Evolutionary conservation across 2,113 vertebrate genomes (phyloP).

Genomic region (Lasiurus borealis): DNA sequence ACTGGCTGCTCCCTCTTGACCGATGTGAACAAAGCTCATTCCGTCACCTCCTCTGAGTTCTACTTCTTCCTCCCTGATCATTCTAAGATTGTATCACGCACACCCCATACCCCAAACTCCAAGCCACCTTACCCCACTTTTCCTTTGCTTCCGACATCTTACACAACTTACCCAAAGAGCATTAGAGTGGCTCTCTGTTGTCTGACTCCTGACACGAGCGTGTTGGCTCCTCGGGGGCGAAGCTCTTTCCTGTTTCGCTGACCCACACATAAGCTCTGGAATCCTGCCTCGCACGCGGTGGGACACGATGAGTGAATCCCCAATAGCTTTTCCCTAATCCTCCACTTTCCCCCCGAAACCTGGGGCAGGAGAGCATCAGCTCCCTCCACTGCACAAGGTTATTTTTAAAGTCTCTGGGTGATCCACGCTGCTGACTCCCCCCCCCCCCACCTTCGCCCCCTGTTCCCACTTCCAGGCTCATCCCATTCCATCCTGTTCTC

Average conservation of each 20-base stretch:
- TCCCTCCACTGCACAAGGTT: fast-evolving
- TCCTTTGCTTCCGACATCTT: neutral
- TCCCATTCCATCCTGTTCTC: neutral
- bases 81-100: neutral
- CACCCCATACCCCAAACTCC: neutral
- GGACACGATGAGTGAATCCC: fast-evolving
- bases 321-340: neutral
- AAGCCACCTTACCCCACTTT: neutral
- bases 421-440: neutral
- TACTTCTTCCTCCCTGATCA: neutral
- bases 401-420: neutral
- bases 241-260: neutral
- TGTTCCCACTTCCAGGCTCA: no score
- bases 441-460: no score
- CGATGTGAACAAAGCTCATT: fast-evolving
- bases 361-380: neutral
- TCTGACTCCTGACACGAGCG: neutral
- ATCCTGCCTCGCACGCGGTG: fast-evolving
- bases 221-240: neutral
- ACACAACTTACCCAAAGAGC: neutral
- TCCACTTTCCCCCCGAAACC: neutral
- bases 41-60: neutral
- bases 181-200: neutral
- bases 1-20: neutral
- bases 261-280: neutral